Percentiles rank a stretch among this genome's conserved stretches.
Conservation (phyloP, 2,113 vertebrate genomes). For the Triplophysa siluroides region DNA sequence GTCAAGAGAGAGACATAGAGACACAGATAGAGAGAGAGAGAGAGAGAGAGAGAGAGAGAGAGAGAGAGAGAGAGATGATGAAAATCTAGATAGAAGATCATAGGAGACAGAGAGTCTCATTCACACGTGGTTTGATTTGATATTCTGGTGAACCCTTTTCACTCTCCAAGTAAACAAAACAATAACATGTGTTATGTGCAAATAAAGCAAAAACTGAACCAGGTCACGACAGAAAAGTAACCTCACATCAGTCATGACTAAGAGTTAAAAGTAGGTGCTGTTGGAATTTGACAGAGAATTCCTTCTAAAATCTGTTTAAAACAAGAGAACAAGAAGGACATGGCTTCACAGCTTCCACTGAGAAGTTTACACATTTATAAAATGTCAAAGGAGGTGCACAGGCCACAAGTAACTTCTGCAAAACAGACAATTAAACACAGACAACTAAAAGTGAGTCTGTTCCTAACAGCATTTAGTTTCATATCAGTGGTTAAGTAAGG, state of each 20-base stretch:
- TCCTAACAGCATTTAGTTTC: background rate
- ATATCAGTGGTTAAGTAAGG: background rate
- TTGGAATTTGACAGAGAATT: background rate
- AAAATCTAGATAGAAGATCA: background rate
- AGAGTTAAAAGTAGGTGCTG: background rate
- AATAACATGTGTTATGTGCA: background rate
- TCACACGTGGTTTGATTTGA: slow-evolving; percentile 28
- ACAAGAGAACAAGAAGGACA: background rate
- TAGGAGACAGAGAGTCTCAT: slow-evolving; percentile 7
- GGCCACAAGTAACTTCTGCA: background rate
- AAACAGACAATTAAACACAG: slow-evolving; percentile 14
- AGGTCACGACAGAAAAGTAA: background rate
- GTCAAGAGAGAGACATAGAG: background rate
- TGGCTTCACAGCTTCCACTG: background rate
- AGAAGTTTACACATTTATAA: slow-evolving; percentile 4
- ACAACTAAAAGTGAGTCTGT: background rate
- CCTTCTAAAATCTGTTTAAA: background rate
- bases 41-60: background rate
- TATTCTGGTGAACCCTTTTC: background rate
- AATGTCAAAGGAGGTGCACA: slow-evolving; percentile 10
- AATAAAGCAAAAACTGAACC: background rate
- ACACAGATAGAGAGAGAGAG: background rate
- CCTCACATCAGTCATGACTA: background rate
- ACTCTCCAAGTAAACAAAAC: slow-evolving; percentile 16
- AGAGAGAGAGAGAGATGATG: background rate